Base-by-base conservation (phyloP, 2,888 invertebrate genomes). In the Peribatodes rhomboidaria region DNA sequence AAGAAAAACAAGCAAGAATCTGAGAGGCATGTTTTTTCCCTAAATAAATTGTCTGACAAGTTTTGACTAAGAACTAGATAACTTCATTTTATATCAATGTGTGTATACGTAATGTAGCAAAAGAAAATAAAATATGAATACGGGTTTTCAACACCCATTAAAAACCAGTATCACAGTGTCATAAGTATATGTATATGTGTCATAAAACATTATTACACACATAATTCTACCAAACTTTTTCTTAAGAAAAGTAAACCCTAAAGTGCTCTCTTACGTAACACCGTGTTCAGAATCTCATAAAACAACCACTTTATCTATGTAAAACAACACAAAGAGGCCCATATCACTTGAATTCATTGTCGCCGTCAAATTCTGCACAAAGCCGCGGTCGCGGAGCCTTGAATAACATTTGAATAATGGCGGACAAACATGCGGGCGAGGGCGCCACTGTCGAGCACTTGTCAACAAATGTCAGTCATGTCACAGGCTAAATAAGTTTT, bases 321-420 rank as follows among this genome's bases (percentile, higher is more conserved):
- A 44, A 18, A 55, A 35, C 55, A 55, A 55, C 42, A 42, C 42
- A 42, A 56, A 55, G 47, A 44, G 42, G 31, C 44, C 39, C 44
- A 14, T 35, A 50, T 62, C 52, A 35, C 56, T 57, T 50, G 42
- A 50, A 52, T 62, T 62, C 62, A 57, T 52, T 44, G 44, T 56
- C 52, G 56, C 44, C 52, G 52, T 35, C 49, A 42, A 50, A 56
- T 22, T 35, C 42, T 42, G n/a, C 35, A 41, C 39, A 16, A 50
- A 39, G 35, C 20, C 61, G 31, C 56, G 35, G 13, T 14, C 47
- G 18, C 54, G n/a, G 27, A 37, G 39, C 41, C 41, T 41, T 41
- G 54, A 61, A 42, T 61, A 61, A 56, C 27, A 57, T 57, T 62
- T 56, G 62, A 62, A 62, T 62, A 62, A 62, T 56, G 62, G 16